Evolutionary conservation across 2,113 vertebrate species (phyloP).

Genomic region (Platysternon megacephalum): DNA sequence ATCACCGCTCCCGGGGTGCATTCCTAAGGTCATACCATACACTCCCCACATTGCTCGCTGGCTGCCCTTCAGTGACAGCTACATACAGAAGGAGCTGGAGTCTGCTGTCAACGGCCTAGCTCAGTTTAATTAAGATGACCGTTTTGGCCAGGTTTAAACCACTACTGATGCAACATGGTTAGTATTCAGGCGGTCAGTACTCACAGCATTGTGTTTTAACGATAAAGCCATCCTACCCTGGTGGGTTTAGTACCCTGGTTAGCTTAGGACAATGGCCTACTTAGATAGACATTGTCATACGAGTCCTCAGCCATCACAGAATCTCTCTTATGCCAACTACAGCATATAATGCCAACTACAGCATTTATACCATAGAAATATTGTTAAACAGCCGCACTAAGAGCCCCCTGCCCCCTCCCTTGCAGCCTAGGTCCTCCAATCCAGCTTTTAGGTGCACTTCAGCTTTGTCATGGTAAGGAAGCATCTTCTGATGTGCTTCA

Average conservation of each 20-base stretch:
- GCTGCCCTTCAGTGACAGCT: not conserved
- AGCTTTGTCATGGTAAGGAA: not conserved
- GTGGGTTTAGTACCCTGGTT: not conserved
- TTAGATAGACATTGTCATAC: not conserved
- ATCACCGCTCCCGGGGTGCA: not conserved
- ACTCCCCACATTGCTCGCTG: not conserved
- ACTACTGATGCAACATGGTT: not conserved
- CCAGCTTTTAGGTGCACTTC: not conserved
- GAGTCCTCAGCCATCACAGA: not conserved
- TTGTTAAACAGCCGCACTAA: not conserved
- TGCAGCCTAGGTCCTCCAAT: no score
- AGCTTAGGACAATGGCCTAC: not conserved
- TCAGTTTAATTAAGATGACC: not conserved
- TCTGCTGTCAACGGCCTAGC: not conserved
- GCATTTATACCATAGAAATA: not conserved
- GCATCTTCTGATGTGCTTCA: no score
- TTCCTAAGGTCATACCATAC: not conserved
- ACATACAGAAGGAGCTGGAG: not conserved
- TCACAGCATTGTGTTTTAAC: not conserved
- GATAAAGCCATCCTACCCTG: not conserved
- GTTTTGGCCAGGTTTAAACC: not conserved
- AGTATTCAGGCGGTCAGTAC: not conserved
- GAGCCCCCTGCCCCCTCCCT: no score
- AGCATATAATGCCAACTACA: not conserved
- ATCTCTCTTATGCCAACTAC: not conserved